Evolutionary conservation across 1,140 invertebrate species (phyloP).

Genomic region (Trichonephila clavipes): DNA sequence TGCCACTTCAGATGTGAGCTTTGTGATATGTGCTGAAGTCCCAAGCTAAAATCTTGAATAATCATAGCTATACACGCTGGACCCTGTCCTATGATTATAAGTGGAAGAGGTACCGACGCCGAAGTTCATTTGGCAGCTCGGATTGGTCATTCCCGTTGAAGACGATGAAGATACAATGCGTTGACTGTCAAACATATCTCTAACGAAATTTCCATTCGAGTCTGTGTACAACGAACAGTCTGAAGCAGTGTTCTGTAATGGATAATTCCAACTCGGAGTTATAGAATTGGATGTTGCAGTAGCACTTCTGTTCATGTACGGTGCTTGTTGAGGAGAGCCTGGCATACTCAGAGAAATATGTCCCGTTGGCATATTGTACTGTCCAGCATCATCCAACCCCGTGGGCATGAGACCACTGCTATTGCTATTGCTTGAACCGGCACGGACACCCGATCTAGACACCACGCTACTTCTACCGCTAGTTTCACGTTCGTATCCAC

Average conservation of each 20-base stretch:
- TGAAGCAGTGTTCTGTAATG: constrained; percentile 51
- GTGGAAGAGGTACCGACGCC: constrained; percentile 39
- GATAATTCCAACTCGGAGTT: constrained; percentile 60
- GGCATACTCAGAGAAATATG: constrained; percentile 40
- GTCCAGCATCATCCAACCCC: constrained; percentile 37
- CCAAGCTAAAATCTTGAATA: constrained; percentile 65
- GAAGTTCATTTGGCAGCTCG: constrained; percentile 76
- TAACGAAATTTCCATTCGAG: constrained; percentile 69
- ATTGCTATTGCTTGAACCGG: constrained; percentile 57
- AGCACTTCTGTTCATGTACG: constrained; percentile 59
- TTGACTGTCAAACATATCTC: constrained; percentile 72
- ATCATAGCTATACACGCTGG: constrained; percentile 70
- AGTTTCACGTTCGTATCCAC: constrained; percentile 47
- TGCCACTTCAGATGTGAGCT: constrained; percentile 13
- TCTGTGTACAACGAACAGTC: constrained; percentile 72
- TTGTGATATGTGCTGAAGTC: constrained; percentile 44
- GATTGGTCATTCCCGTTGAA: constrained; percentile 33
- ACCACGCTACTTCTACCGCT: constrained; percentile 67
- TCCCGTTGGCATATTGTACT: constrained; percentile 10
- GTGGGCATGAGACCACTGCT: constrained; percentile 42
- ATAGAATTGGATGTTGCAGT: constrained; percentile 21
- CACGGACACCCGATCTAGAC: constrained; percentile 41
- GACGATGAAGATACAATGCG: constrained; percentile 52
- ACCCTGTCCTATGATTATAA: constrained; percentile 66
- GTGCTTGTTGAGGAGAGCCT: constrained; percentile 58